Conservation (phyloP, 2,888 invertebrate genomes). For the Hydriomena furcata region DNA sequence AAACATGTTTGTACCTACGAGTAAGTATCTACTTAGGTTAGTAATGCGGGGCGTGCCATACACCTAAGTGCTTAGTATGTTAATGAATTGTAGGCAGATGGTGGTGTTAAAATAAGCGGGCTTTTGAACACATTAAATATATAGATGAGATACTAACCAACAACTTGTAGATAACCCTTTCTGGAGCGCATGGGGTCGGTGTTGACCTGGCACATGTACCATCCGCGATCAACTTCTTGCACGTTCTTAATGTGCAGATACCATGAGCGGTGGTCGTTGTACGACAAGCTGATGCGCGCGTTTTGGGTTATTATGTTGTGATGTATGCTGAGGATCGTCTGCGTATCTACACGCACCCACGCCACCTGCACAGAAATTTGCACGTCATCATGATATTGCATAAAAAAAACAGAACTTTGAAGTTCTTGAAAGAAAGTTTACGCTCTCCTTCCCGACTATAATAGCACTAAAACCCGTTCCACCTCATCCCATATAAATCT, state of each 20-base stretch:
- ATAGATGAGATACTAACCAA: conserved; percentile 89
- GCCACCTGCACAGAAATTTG: conserved; percentile 87
- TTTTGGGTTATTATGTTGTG: conserved; percentile 96
- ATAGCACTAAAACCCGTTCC: conserved; percentile 36
- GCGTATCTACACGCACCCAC: conserved; percentile 96
- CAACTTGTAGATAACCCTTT: conserved; percentile 95
- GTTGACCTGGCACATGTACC: conserved; percentile 97
- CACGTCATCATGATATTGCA: background rate
- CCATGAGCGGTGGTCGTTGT: conserved; percentile 96
- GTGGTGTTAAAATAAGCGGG: no score
- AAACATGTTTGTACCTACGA: background rate
- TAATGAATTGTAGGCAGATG: no score
- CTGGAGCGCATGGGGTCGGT: conserved; percentile 96
- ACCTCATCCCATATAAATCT: conserved; percentile 49
- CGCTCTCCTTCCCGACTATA: conserved; percentile 28
- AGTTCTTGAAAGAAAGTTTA: conserved; percentile 28
- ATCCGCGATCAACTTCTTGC: conserved; percentile 93
- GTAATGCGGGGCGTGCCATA: no score
- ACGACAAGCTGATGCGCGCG: conserved; percentile 92
- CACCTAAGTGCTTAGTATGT: no score
- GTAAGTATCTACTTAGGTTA: no score
- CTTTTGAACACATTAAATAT: background rate
- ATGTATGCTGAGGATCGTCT: conserved; percentile 95
- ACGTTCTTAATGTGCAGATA: conserved; percentile 94
- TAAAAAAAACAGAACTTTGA: conserved; percentile 20